Conservation (phyloP, 30 jellyfish, hydroid and myxozoan genomes). For the Haliclystus octoradiatus region DNA sequence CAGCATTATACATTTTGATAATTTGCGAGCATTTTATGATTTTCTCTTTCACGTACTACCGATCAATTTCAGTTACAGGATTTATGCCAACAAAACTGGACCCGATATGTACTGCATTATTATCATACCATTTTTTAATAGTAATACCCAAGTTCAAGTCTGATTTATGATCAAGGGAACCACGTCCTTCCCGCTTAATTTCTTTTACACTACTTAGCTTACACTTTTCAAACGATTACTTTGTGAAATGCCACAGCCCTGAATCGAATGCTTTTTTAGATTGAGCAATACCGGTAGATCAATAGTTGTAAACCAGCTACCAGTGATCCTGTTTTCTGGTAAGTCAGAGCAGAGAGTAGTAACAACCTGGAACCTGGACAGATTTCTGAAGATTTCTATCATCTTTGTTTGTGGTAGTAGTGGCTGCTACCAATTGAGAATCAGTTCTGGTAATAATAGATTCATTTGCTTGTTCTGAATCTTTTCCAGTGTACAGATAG, state of each 20-base stretch:
- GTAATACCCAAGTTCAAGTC: conserved; percentile 42
- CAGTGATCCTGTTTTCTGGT: conserved; percentile 37
- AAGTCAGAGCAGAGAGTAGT: conserved; percentile 47
- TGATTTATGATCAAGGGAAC: conserved; percentile 23
- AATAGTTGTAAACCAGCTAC: conserved; percentile 45
- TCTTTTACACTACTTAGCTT: conserved; percentile 26
- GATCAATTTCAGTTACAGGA: conserved; percentile 18
- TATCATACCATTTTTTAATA: conserved; percentile 47
- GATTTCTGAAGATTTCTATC: neutral
- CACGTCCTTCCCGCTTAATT: conserved; percentile 30
- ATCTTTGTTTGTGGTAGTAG: no score
- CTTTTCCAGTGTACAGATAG: conserved; percentile 47
- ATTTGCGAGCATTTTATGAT: conserved; percentile 17
- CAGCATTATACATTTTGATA: conserved; percentile 23
- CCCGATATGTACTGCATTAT: conserved; percentile 37
- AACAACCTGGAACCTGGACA: conserved; percentile 11
- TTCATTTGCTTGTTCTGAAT: conserved; percentile 14
- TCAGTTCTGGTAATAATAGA: no score
- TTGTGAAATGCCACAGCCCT: conserved; percentile 57
- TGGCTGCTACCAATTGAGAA: no score
- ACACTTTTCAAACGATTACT: conserved; percentile 39
- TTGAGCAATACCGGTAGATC: conserved; percentile 33
- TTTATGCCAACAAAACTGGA: conserved; percentile 37
- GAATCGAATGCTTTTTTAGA: conserved; percentile 29
- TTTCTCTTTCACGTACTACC: conserved; percentile 3